Evolutionary conservation across 2,888 invertebrate genomes (phyloP).

Genomic region (Acronicta psi): DNA sequence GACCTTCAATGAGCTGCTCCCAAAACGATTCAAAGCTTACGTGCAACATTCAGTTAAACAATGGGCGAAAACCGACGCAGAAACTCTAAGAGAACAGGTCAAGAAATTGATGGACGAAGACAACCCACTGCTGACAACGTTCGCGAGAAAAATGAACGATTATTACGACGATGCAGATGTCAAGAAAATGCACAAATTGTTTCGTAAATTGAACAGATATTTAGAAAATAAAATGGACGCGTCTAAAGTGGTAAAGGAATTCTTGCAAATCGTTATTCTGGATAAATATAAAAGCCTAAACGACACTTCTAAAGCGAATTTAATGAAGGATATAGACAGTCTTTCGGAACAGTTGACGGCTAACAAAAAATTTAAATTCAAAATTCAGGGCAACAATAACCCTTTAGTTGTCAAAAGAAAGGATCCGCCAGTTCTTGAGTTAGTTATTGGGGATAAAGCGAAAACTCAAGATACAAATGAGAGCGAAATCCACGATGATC

Average conservation of each 20-base stretch:
- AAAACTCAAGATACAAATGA: not conserved
- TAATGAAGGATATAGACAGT: not conserved
- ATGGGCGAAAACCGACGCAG: not conserved
- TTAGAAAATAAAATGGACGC: conserved; percentile 3
- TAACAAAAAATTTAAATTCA: not conserved
- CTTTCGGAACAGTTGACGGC: not conserved
- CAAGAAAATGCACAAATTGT: conserved; percentile 14
- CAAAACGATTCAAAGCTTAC: not conserved
- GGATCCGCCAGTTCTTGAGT: too few species aligned
- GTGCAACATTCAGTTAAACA: not conserved
- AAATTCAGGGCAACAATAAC: conserved; percentile 9
- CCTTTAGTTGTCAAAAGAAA: not conserved
- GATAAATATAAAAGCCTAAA: conserved; percentile 3
- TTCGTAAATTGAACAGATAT: conserved; percentile 12
- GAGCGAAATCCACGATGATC: not conserved
- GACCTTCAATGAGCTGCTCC: not conserved
- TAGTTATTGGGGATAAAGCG: not conserved
- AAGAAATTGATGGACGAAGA: not conserved
- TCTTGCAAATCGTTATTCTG: conserved; percentile 10
- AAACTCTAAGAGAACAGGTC: not conserved
- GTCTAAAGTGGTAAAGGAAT: not conserved
- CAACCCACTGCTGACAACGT: not conserved
- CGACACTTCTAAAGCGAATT: not conserved
- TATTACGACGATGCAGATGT: conserved; percentile 16
- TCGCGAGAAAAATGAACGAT: conserved; percentile 11